These are phyloP conservation scores for Gastrophysa polygoni DNA, from an alignment of 2,888 invertebrate genomes.

Conservation along the genomic window DNA sequence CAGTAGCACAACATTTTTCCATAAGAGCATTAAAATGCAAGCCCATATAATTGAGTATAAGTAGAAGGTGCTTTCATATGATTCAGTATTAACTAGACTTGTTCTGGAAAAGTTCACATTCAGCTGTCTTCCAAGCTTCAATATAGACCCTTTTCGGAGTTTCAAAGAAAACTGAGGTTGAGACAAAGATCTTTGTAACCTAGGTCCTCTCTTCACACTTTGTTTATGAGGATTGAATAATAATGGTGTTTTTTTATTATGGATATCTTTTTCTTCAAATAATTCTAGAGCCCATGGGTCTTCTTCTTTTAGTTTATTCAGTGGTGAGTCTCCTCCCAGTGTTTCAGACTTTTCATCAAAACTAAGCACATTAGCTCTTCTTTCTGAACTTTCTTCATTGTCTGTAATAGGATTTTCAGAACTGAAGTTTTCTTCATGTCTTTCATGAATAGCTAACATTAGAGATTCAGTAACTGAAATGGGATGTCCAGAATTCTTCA, in stretches of 20 bases:
- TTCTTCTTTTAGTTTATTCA: conserved; percentile 21
- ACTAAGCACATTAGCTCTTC: neutral
- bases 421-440: conserved; percentile 28
- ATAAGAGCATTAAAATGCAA: conserved; percentile 81
- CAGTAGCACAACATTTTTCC: conserved; percentile 84
- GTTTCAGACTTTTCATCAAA: neutral
- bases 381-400: neutral
- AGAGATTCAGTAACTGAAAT: conserved; percentile 45
- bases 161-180: conserved; percentile 47
- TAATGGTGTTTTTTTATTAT: neutral
- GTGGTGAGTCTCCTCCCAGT: neutral
- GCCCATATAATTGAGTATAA: conserved; percentile 82
- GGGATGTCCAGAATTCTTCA: conserved; percentile 52
- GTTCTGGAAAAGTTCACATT: conserved; percentile 37
- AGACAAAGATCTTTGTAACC: conserved; percentile 52
- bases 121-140: conserved; percentile 35
- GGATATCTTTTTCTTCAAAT: conserved; percentile 44
- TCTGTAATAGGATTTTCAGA: neutral
- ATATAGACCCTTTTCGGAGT: conserved; percentile 16
- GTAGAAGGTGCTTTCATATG: conserved; percentile 71
- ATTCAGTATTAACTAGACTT: conserved; percentile 52
- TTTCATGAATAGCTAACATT: conserved; percentile 44
- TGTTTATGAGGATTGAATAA: neutral
- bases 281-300: conserved; percentile 55
- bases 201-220: conserved; percentile 24